phyloP scores from a whole-genome alignment of 2,797 vertebrate genomes.

The Ceyx erithaca region DNA sequence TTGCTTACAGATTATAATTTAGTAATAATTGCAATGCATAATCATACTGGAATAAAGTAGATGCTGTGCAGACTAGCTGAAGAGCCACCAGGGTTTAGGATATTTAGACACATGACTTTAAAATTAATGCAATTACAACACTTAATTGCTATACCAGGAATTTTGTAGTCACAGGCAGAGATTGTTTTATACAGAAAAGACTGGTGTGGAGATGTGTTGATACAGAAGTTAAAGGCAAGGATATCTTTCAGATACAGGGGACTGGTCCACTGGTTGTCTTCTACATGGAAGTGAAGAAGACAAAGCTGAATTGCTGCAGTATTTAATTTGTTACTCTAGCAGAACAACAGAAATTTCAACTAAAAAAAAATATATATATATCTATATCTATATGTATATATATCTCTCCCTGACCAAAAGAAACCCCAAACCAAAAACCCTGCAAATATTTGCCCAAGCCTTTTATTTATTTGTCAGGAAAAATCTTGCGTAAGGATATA shows the following conservation, averaged over 20 bases:
- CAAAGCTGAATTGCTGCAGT: not conserved
- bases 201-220: not conserved
- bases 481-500: not conserved
- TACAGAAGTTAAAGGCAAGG: not conserved
- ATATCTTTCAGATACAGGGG: not conserved
- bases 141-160: not conserved
- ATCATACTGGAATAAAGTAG: not conserved
- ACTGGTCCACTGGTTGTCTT: not conserved
- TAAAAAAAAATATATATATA: not conserved
- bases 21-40: not conserved
- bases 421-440: too few relatives aligned
- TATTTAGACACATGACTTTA: not conserved
- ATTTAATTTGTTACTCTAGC: not conserved
- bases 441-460: not conserved
- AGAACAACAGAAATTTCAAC: not conserved
- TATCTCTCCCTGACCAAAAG: not conserved
- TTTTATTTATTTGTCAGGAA: not conserved
- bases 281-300: not conserved
- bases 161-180: not conserved
- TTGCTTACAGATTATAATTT: not conserved
- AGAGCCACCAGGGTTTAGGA: not conserved
- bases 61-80: not conserved
- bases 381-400: too few relatives aligned
- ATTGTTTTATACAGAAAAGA: not conserved
- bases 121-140: not conserved